Conservation (phyloP, 2,888 invertebrate species). For the Xanthorhoe designata region DNA sequence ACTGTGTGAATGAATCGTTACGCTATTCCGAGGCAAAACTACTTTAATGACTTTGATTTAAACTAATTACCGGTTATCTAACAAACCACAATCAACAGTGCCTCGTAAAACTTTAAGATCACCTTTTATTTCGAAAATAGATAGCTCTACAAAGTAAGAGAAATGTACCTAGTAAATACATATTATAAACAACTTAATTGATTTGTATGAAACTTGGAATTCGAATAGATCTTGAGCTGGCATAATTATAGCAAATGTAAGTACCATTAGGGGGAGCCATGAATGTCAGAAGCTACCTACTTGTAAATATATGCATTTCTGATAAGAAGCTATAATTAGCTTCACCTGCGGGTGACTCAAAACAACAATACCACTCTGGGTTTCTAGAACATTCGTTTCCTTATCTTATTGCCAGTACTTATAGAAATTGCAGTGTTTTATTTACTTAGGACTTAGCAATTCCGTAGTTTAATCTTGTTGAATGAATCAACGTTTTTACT, state of each 20-base stretch:
- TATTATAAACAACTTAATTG: too few relatives aligned
- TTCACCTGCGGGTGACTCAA: constrained; percentile 8
- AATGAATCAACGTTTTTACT: too few relatives aligned
- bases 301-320: constrained; percentile 2
- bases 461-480: too few relatives aligned
- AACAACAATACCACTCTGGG: background rate
- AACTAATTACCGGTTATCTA: constrained; percentile 30
- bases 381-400: constrained; percentile 9
- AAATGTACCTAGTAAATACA: too few relatives aligned
- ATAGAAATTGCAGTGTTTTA: background rate
- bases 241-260: background rate
- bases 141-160: background rate
- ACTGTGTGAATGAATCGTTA: constrained; percentile 31
- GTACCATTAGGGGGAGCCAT: too few relatives aligned
- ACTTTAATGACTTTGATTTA: constrained; percentile 36
- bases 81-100: constrained; percentile 11
- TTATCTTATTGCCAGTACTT: constrained; percentile 4
- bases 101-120: background rate
- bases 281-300: too few relatives aligned
- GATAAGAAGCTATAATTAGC: constrained; percentile 1
- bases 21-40: constrained; percentile 24
- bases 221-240: background rate
- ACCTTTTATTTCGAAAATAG: background rate
- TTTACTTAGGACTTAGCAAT: background rate
- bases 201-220: too few relatives aligned